Evolutionary conservation across 2,888 invertebrate species (phyloP).

Genomic region (Caenorhabditis sp.): DNA sequence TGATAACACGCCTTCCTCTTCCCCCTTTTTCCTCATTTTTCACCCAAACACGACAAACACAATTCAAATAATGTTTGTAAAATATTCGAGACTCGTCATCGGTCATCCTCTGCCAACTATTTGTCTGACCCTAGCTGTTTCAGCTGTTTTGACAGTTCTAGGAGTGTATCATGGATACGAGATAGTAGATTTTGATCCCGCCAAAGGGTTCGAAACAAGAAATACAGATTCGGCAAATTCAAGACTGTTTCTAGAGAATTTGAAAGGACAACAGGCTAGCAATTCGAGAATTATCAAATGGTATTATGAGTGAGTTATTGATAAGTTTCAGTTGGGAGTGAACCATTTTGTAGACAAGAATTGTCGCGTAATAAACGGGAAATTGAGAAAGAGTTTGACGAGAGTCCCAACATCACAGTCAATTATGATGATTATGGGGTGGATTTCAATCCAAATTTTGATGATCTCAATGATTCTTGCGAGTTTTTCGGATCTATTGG

Average conservation of each 20-base stretch:
- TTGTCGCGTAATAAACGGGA: background rate
- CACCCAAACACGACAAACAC: background rate
- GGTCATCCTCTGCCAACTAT: slow-evolving; percentile 32
- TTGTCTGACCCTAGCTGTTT: slow-evolving; percentile 27
- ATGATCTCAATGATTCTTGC: slow-evolving; percentile 47
- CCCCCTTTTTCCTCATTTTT: background rate
- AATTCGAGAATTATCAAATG: slow-evolving; percentile 29
- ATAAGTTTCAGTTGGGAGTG: background rate
- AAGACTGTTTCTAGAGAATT: slow-evolving; percentile 33
- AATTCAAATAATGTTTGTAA: slow-evolving; percentile 11
- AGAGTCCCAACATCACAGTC: slow-evolving; percentile 19
- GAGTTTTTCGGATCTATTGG: slow-evolving; percentile 44
- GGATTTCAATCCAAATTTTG: slow-evolving; percentile 38
- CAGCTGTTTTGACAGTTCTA: slow-evolving; percentile 25
- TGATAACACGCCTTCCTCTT: background rate
- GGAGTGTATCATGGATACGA: slow-evolving; percentile 30
- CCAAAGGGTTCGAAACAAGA: slow-evolving; percentile 55
- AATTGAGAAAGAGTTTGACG: slow-evolving; percentile 16
- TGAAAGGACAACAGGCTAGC: slow-evolving; percentile 26
- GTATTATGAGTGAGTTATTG: slow-evolving; percentile 21
- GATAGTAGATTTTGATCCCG: slow-evolving; percentile 47
- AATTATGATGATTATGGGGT: slow-evolving; percentile 56
- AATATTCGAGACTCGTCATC: slow-evolving; percentile 35
- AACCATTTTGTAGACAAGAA: slow-evolving; percentile 15
- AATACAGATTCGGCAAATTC: slow-evolving; percentile 42